Evolutionary conservation across 2,113 vertebrate species (phyloP), one percentile per base, ranked within the genome.

Genomic region (Neoarius graeffei): DNA sequence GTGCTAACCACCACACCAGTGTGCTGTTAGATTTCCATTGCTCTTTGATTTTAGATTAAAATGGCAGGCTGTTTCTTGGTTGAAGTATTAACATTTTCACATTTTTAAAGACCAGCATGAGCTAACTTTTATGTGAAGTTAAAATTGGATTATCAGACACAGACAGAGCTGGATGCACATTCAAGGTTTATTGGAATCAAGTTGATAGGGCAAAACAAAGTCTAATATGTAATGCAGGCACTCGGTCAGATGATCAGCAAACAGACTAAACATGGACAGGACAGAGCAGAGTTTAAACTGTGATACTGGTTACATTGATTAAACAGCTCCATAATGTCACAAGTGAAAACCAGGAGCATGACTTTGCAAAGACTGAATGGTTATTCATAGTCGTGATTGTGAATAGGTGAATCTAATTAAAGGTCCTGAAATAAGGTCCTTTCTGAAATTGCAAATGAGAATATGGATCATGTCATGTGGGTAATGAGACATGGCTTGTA

Each of bases 161-260:
- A 66, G 81, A 25, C 19, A 62, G 48, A 67, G 20, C 9, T 83
- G 59, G 19, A 20, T 7, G 23, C 42, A 66, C 48, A 67, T 48
- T 23, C 60, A 67, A 52, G 81, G 14, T 52, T 27, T 83, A 66
- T 64, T 48, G 35, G 35, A 64, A 83, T 83, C 42, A 83, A 83
- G 60, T 15, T 48, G 4, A 64, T n/a, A 83, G 5, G 9, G 59
- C 42, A 25, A 83, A 25, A 19, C 60, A 66, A 83, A 83, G 81
- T 83, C 35, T 52, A 67, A 83, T 17, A 11, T 19, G 54, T 9
- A 82, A 82, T 64, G 59, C 30, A 48, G 27, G 59, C 54, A 57
- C 7, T 1, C 8, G 56, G 42, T 66, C 42, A 27, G 23, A 83
- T 83, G 23, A 83, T 67, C 42, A 66, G 59, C 35, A 64, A 50